These are phyloP conservation scores for Dichetophora obliterata DNA, from an alignment of 2,888 invertebrate species.

Conservation along the genomic window DNA sequence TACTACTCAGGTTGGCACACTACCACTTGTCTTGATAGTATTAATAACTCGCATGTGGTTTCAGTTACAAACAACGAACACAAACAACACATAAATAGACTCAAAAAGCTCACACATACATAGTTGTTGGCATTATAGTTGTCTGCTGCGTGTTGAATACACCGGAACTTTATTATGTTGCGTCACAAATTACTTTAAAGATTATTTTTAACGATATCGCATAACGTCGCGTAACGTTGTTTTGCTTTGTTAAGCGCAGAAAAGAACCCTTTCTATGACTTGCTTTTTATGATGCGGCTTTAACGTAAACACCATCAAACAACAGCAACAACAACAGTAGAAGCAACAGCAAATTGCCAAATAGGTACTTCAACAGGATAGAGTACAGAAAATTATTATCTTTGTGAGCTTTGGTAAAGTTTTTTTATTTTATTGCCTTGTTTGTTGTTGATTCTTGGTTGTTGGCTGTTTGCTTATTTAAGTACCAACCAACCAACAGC, in stretches of 20 bases:
- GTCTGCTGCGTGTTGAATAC: background rate
- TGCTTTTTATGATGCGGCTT: background rate
- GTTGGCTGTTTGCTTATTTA: background rate
- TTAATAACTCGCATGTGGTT: no score
- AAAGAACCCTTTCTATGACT: background rate
- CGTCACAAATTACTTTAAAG: conserved; percentile 28
- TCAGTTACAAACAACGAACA: no score
- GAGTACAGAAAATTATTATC: background rate
- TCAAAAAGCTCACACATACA: background rate
- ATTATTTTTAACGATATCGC: conserved; percentile 9
- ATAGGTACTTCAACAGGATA: background rate
- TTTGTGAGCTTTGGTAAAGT: background rate
- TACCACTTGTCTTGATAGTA: no score
- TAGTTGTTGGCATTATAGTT: background rate
- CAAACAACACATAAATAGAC: background rate
- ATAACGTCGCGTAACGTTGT: background rate
- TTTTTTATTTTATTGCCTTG: conserved; percentile 9
- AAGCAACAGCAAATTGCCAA: background rate
- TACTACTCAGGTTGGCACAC: no score
- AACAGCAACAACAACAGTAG: background rate
- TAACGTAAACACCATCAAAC: conserved; percentile 1
- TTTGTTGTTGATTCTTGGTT: no score
- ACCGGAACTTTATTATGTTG: conserved; percentile 8
- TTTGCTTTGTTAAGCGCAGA: background rate
- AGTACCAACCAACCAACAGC: background rate